Base-by-base conservation (phyloP, 92 coral and sea anemone species). In the Meandrina meandrites region DNA sequence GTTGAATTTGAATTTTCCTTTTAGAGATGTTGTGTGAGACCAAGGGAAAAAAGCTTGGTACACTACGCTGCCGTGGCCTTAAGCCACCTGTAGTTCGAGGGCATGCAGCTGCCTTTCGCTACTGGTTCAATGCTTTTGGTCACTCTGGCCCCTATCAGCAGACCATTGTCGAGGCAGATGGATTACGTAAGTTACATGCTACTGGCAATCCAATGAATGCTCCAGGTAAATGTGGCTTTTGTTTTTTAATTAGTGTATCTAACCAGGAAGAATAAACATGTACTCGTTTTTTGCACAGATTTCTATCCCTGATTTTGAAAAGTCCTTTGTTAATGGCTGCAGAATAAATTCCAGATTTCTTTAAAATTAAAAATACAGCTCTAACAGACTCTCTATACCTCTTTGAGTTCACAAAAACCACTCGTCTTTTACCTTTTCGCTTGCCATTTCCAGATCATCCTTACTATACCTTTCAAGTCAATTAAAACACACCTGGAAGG, bases 51-150 rank as follows among this genome's bases (percentile, higher is more conserved):
- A 84, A 75, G 88, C 36, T 91, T 21, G 93, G 93, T 5, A 83
- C 93, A 17, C 76, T 91, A 0, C 66, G 89, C 16, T 91, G 93
- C 64, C 89, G 86, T 48, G 91, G 91, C 67, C 83, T 88, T 21
- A 91, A 91, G 84, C 93, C 89, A 17, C 91, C 93, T 53, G 91
- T 62, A 2, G 32, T 91, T 3, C 88, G 80, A 76, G 91, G 91
- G 14, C 89, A 87, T 84, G 91, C 91, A 1, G 87, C 93, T n/a
- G 93, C 91, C 9, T 91, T 91, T 50, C 31, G 78, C 1, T 91
- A 91, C 22, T 91, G 94, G 94, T 85, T 91, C 30, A 81, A 76
- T 79, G 89, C 79, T 0, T 91, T 91, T 79, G 94, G 94, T 0
- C 94, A 88, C 28, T 37, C 91, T 7, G 89, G 87, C 16, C 94